Conservation (phyloP, 2,797 vertebrate species). For the Percopsis omiscomaycus region DNA sequence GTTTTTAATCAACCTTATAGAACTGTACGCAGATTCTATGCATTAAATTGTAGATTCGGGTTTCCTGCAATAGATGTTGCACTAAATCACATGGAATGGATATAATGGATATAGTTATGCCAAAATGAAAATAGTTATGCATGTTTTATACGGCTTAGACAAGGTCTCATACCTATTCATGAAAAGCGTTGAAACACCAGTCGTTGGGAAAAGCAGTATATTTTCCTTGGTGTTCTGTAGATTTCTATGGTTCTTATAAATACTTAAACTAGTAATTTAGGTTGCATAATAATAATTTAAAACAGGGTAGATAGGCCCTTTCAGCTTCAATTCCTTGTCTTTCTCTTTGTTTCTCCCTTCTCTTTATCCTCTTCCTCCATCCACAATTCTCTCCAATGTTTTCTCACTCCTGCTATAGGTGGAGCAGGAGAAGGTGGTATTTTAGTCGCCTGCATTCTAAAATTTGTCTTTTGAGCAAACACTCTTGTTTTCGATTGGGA, state of each 20-base stretch:
- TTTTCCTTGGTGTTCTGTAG: background rate
- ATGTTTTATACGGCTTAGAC: background rate
- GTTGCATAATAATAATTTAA: constrained; percentile 52
- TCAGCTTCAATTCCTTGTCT: constrained; percentile 16
- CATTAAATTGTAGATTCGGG: background rate
- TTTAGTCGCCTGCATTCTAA: too few species aligned
- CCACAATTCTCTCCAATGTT: too few species aligned
- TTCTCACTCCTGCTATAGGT: constrained; percentile 1
- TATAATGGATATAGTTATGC: background rate
- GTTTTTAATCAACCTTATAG: background rate
- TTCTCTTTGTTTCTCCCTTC: constrained; percentile 11
- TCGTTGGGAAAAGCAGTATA: constrained; percentile 14
- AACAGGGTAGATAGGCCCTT: constrained; percentile 41
- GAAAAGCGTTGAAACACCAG: background rate
- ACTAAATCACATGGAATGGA: background rate
- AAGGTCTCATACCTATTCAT: too few species aligned
- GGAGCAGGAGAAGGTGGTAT: background rate
- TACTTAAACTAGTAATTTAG: constrained; percentile 16
- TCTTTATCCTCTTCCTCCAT: background rate
- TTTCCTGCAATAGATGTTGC: background rate
- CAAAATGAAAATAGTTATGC: background rate
- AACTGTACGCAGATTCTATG: background rate
- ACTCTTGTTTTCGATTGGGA: constrained; percentile 23
- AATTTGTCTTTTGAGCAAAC: too few species aligned
- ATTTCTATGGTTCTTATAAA: constrained; percentile 28